phyloP scores from a whole-genome alignment of 1,140 invertebrate genomes.

The Drosophila albomicans region DNA sequence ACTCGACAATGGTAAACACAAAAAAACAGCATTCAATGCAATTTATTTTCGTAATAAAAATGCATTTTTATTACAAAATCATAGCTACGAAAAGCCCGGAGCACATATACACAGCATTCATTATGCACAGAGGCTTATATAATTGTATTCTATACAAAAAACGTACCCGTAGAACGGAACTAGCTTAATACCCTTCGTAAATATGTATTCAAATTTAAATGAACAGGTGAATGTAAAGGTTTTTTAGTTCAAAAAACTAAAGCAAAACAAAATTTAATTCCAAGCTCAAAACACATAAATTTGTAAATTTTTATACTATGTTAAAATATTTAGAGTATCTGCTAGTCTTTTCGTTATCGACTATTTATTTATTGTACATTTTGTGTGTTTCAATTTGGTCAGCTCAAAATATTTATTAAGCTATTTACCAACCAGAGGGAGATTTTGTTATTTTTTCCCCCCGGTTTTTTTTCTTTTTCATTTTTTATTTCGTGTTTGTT shows the following conservation, averaged over 20 bases:
- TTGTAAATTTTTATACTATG: not conserved
- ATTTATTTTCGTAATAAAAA: conserved; percentile 76
- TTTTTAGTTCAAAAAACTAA: not conserved
- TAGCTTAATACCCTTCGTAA: conserved; percentile 2
- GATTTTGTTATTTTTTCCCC: conserved; percentile 12
- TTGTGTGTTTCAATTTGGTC: conserved; percentile 54
- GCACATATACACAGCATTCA: conserved; percentile 73
- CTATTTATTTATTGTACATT: conserved; percentile 1
- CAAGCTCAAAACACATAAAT: not conserved
- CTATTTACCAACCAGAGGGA: conserved; percentile 57
- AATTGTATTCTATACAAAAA: conserved; percentile 21
- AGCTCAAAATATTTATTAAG: conserved; percentile 69
- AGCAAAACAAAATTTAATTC: not conserved
- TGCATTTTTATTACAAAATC: conserved; percentile 80
- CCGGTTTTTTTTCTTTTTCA: conserved; percentile 10
- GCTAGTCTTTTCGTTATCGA: not conserved
- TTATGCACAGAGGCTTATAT: conserved; percentile 54
- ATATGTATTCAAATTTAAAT: not conserved
- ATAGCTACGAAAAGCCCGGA: conserved; percentile 65
- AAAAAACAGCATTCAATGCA: conserved; percentile 60
- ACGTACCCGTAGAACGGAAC: not conserved
- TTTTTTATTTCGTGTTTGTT: conserved; percentile 11
- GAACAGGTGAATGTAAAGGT: not conserved
- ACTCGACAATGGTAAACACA: conserved; percentile 41
- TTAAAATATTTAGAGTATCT: conserved; percentile 4